Evolutionary conservation across 2,797 vertebrate genomes (phyloP), one percentile per base, ranked within the genome.

Genomic region (Hozukius guyotensis): DNA sequence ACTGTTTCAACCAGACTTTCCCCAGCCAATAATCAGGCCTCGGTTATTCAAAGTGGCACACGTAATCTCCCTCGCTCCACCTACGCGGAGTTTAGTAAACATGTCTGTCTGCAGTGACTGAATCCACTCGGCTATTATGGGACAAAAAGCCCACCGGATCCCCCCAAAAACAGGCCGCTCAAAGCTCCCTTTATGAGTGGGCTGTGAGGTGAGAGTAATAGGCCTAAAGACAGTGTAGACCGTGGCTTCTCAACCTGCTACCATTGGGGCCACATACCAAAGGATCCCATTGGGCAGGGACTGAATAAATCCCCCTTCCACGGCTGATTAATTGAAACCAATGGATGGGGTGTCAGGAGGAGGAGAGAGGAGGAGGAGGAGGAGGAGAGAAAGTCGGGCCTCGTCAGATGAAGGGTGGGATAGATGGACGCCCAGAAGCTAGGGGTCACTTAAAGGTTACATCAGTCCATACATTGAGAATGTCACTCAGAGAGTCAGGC

Each of bases 201-300:
- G 89, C 90, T 92, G 90, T 93, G 94, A 95, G 90, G 94, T 95
- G 95, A 95, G 93, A 96, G 94, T 95, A 96, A 96, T 95, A 74
- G 89, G 88, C 93, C 89, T 94, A 92, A 95, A 95, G 92, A 93
- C 86, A 67, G 86, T 71, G 88, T 70, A 66, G 72, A 88, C 90
- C 49, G 63, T 89, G 91, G 92, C 93, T 94, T 95, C 91, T 95
- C 93, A 95, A 94, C 94, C 93, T 91, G 90, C 87, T 86, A 87
- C 87, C 87, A 88, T 42, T 82, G 86, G 91, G 89, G 90, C 88
- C 90, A 93, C 93, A 93, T 93, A 95, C 93, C 91, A 90, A 88
- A 90, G 78, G 75, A 89, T 92, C 84, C 81, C 79, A 90, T 88
- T 91, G 93, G 94, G 91, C 84, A 87, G 81, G 38, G 78, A 5